These are phyloP conservation scores for Oncorhynchus keta DNA, from an alignment of 2,113 vertebrate species.

Conservation along the genomic window DNA sequence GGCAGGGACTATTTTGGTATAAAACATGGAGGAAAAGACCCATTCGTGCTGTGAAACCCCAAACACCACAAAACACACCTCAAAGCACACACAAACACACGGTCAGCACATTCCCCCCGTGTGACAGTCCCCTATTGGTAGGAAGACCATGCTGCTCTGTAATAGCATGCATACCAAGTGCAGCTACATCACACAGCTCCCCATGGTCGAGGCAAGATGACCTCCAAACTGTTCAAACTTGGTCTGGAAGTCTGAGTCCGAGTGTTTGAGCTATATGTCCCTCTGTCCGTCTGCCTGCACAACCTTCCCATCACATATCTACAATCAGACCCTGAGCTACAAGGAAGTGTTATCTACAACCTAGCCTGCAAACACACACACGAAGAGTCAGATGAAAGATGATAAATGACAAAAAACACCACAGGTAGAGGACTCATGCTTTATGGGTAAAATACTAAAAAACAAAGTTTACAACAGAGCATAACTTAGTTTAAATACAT, in stretches of 20 bases:
- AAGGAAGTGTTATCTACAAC: neutral
- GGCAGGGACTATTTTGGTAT: neutral
- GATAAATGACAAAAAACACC: no score
- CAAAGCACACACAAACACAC: neutral
- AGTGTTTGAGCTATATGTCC: neutral
- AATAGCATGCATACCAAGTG: no score
- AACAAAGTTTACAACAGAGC: no score
- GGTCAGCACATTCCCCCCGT: neutral
- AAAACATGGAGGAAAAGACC: neutral
- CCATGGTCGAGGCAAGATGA: conserved; percentile 23
- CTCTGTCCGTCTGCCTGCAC: conserved; percentile 22
- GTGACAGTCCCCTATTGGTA: no score
- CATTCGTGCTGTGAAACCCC: neutral
- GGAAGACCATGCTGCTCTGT: no score
- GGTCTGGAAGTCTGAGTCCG: conserved; percentile 7
- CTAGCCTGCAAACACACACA: no score
- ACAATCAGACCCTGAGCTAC: neutral
- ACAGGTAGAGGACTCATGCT: no score
- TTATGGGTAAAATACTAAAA: no score
- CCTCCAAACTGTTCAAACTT: conserved; percentile 13
- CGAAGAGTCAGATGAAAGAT: no score
- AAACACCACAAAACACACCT: neutral
- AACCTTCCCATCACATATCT: neutral
- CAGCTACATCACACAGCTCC: no score
- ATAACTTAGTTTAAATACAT: no score